Base-by-base conservation (phyloP, 2,888 invertebrate genomes). In the Caenorhabditis drosophilae region DNA sequence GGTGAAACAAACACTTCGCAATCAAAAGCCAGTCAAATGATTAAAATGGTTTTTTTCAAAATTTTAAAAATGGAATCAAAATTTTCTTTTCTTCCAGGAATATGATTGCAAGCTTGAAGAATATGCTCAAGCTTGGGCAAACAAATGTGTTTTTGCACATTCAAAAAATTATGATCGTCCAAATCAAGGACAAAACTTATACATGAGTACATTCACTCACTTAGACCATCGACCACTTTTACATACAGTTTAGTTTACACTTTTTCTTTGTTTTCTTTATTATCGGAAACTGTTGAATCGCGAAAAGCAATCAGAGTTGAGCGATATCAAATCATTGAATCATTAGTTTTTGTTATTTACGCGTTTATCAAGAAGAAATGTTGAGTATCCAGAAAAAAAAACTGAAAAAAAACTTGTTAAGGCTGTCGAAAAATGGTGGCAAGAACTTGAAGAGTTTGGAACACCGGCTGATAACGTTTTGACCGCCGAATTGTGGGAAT, bases 401-500 rank as follows among this genome's bases (percentile, higher is more conserved):
- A 48, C 48, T 47, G 2, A 47, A 31, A 50, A 47, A 35, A 47
- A 55, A 44, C 36, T 47, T 11, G 22, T 59, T 59, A 41, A 72
- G 71, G 68, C 66, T 18, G 61, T 68, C 51, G 71, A 72, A 40
- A 72, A 72, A 57, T 72, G 71, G 71, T 72, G 71, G 71, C 68
- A 72, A 45, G 71, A 72, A 46, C 46, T 72, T 41, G 71, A 68
- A 52, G 68, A 72, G 55, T 68, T 68, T 26, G 71, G 71, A 22
- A 58, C 62, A 15, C 71, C 71, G 9, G 53, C 59, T 46, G 63
- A 72, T 51, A 72, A 72, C 48, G 49, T 72, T 9, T 54, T 72
- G 36, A 62, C 68, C 16, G 46, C 59, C 18, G 62, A 66, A 45
- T 26, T 72, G 18, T 72, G 71, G 71, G 55, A 54, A 31, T 40